Percentiles rank a stretch among this genome's conserved stretches.
phyloP scores from a whole-genome alignment of 2,888 invertebrate genomes.

The Trissoscelio sp. region DNA sequence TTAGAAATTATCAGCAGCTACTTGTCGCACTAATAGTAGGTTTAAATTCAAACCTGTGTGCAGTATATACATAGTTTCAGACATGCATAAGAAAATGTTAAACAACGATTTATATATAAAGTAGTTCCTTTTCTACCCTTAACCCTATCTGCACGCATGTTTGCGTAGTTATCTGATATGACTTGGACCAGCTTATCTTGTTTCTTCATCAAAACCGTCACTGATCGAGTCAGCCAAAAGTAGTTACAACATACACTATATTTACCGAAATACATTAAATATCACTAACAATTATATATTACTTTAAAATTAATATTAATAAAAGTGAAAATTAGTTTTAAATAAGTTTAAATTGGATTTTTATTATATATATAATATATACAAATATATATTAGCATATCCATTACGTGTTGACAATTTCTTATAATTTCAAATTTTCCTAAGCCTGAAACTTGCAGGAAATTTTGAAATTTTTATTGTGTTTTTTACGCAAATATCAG shows the following conservation, averaged over 20 bases:
- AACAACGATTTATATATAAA: conserved; percentile 70
- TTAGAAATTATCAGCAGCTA: conserved; percentile 67
- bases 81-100: conserved; percentile 52
- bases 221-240: conserved; percentile 75
- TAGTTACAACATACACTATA: conserved; percentile 49
- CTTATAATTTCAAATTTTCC: too few species aligned
- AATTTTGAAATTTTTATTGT: too few species aligned
- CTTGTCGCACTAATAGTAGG: conserved; percentile 72
- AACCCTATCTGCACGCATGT: conserved; percentile 73
- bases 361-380: too few species aligned
- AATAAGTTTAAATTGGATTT: too few species aligned
- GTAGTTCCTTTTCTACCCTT: conserved; percentile 70
- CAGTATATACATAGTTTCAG: conserved; percentile 21
- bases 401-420: too few species aligned
- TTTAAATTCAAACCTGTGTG: conserved; percentile 42
- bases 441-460: too few species aligned
- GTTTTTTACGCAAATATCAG: too few species aligned
- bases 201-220: conserved; percentile 75
- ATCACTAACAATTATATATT: too few species aligned
- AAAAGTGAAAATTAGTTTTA: too few species aligned
- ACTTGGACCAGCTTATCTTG: conserved; percentile 75
- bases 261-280: conserved; percentile 63
- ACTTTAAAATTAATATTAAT: too few species aligned
- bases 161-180: conserved; percentile 77
- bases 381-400: too few species aligned